A percentile compares a stretch with the other conserved stretches of the same genome.
Conservation (phyloP, 2,888 invertebrate genomes). For the Orthonychiurus folsomi region DNA sequence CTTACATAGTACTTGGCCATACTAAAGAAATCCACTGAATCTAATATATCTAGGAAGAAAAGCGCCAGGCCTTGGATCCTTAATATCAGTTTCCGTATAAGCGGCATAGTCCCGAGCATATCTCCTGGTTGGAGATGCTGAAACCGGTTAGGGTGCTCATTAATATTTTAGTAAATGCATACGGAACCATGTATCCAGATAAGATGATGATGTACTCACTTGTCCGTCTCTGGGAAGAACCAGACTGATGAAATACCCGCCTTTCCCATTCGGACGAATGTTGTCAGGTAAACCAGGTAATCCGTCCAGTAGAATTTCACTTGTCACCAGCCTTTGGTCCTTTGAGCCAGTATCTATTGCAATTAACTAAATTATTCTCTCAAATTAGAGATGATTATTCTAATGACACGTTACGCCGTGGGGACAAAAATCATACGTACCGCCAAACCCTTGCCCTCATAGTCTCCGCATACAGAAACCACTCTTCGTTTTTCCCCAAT, state of each 20-base stretch:
- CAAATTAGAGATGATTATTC: no score
- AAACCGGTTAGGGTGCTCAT: no score
- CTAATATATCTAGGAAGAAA: background rate
- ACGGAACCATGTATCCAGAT: no score
- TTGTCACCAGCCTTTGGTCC: slow-evolving; percentile 70
- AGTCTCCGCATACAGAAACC: slow-evolving; percentile 70
- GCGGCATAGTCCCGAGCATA: slow-evolving; percentile 14
- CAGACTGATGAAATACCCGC: slow-evolving; percentile 59
- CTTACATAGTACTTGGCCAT: slow-evolving; percentile 4
- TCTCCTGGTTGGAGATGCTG: no score
- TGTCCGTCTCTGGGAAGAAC: slow-evolving; percentile 47
- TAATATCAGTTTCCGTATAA: slow-evolving; percentile 21
- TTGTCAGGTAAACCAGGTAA: slow-evolving; percentile 68
- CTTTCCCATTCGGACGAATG: slow-evolving; percentile 52
- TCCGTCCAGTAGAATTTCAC: slow-evolving; percentile 71
- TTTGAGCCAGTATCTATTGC: slow-evolving; percentile 62
- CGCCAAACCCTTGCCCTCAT: slow-evolving; percentile 51
- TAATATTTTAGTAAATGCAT: no score
- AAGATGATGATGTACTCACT: slow-evolving; percentile 16
- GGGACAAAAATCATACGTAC: no score
- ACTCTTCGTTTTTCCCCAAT: slow-evolving; percentile 71
- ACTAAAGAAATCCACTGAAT: background rate
- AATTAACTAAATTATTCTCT: no score
- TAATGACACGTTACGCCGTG: no score
- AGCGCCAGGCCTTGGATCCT: slow-evolving; percentile 12